A percentile compares a stretch with the other conserved stretches of the same genome.
These are phyloP conservation scores for Sinodicranocentrus sp. DNA, from an alignment of 2,888 invertebrate species.

Conservation along the genomic window DNA sequence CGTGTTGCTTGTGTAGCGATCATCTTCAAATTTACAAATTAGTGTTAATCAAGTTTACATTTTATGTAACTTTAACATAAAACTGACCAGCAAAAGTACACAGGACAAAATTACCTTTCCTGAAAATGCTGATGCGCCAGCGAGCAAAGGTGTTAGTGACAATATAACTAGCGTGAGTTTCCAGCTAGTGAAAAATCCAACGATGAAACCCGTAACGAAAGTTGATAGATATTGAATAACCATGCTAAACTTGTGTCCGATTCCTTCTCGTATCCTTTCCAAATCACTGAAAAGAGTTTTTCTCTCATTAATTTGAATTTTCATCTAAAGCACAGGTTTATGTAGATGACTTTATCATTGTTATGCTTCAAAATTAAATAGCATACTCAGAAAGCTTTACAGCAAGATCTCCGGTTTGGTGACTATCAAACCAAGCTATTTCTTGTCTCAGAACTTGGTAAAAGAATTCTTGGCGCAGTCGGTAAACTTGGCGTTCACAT, in stretches of 20 bases:
- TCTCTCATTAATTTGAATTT: too few species aligned
- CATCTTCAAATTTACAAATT: too few species aligned
- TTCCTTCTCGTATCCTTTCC: constrained; percentile 80
- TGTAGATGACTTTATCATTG: background rate
- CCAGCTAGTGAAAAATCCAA: constrained; percentile 81
- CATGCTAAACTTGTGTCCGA: constrained; percentile 80
- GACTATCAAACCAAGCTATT: constrained; percentile 78
- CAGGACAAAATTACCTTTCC: constrained; percentile 78
- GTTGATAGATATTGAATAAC: constrained; percentile 79
- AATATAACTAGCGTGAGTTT: constrained; percentile 80
- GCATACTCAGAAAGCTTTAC: constrained; percentile 80
- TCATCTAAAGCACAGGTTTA: background rate
- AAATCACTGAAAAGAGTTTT: constrained; percentile 79
- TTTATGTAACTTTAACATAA: constrained; percentile 25
- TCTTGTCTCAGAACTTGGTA: constrained; percentile 78
- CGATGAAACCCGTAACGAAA: constrained; percentile 79
- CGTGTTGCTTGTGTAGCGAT: constrained; percentile 79
- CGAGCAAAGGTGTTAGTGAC: constrained; percentile 80
- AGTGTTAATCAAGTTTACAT: constrained; percentile 12
- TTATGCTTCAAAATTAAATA: background rate
- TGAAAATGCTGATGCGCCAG: constrained; percentile 78
- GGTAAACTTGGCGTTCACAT: constrained; percentile 79
- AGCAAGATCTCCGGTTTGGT: constrained; percentile 80
- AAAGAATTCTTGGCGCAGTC: constrained; percentile 78
- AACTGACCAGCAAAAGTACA: too few species aligned